Conservation (phyloP, 2,113 vertebrate species). For the Myiozetetes cayanensis region DNA sequence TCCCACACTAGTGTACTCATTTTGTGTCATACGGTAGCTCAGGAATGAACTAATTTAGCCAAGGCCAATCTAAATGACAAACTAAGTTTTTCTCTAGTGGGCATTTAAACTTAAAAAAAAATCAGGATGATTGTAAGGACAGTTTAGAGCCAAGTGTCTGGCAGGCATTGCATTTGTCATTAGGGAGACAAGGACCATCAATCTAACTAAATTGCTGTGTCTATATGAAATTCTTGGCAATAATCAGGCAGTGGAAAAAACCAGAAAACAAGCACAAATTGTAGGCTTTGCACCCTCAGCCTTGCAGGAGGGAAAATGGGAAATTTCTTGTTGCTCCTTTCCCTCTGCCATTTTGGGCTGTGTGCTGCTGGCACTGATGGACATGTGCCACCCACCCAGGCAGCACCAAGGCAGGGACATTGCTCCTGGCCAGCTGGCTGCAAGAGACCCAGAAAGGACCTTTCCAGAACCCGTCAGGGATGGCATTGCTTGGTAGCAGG, state of each 20-base stretch:
- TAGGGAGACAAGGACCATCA: conserved; percentile 48
- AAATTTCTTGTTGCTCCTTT: not conserved
- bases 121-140: conserved; percentile 19
- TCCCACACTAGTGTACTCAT: not conserved
- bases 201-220: conserved; percentile 46
- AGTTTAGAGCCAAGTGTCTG: conserved; percentile 45
- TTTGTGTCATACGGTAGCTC: not conserved
- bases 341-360: not conserved
- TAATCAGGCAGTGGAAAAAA: conserved; percentile 52
- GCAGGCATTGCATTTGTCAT: conserved; percentile 52
- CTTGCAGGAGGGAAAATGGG: not conserved
- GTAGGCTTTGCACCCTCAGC: not conserved
- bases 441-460: not conserved
- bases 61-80: conserved; percentile 49
- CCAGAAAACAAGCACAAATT: conserved; percentile 20
- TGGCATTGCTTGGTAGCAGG: rapidly evolving
- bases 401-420: rapidly evolving
- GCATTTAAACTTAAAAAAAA: conserved; percentile 47
- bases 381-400: not conserved
- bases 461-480: not conserved
- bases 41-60: conserved; percentile 19
- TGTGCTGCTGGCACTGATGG: not conserved
- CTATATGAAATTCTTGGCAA: conserved; percentile 59
- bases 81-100: conserved; percentile 41
- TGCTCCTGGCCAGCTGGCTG: rapidly evolving